Conservation (phyloP, 2,113 vertebrate species). For the Phylloscopus whistleri region DNA sequence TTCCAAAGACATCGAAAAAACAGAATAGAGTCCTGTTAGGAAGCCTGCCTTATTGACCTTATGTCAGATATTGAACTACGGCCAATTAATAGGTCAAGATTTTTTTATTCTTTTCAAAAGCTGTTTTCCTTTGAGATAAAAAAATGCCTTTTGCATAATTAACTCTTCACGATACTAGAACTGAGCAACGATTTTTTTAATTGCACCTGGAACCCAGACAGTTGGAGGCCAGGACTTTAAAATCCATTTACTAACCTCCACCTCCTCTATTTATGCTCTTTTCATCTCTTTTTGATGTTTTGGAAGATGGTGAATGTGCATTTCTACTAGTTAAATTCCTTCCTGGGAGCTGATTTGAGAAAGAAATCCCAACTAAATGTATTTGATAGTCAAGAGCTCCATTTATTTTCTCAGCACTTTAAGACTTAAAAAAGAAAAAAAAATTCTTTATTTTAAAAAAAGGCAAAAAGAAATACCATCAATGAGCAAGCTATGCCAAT, state of each 20-base stretch:
- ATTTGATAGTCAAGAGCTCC: slow-evolving; percentile 31
- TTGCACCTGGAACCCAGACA: background rate
- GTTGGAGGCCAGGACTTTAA: background rate
- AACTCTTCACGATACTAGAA: background rate
- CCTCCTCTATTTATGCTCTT: background rate
- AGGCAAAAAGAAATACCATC: background rate
- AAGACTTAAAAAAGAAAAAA: background rate
- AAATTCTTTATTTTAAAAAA: background rate
- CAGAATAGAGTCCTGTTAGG: background rate
- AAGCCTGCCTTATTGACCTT: background rate
- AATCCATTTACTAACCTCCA: background rate
- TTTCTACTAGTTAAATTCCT: background rate
- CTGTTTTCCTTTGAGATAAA: background rate
- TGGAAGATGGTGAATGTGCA: background rate
- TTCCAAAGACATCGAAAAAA: slow-evolving; percentile 22
- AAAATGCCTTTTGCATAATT: background rate
- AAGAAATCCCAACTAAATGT: slow-evolving; percentile 26
- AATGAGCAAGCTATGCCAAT: background rate
- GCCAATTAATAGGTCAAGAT: background rate
- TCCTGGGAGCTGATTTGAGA: background rate
- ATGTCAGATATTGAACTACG: background rate
- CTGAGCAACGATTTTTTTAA: background rate
- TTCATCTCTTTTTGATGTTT: background rate
- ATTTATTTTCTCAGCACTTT: slow-evolving; percentile 48
- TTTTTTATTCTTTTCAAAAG: background rate